These are phyloP conservation scores for Cherax quadricarinatus DNA, from an alignment of 1,140 invertebrate species.

Conservation along the genomic window DNA sequence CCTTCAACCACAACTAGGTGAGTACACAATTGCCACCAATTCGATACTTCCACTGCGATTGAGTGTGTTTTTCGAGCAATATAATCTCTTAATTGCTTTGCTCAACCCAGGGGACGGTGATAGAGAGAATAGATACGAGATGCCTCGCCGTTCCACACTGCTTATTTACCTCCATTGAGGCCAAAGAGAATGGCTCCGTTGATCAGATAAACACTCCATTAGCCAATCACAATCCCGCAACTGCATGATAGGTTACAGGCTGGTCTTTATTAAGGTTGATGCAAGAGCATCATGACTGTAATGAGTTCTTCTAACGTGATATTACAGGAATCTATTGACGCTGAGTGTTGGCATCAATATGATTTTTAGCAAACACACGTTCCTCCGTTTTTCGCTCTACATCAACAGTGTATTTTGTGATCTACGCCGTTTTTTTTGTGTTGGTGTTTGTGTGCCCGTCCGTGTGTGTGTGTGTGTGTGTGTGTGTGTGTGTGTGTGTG, in stretches of 20 bases:
- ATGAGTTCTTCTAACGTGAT: background rate
- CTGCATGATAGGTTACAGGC: constrained; percentile 11
- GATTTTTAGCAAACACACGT: no score
- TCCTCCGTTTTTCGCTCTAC: no score
- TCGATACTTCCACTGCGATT: no score
- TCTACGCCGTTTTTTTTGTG: no score
- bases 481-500: no score
- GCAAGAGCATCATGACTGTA: background rate
- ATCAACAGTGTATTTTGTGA: no score
- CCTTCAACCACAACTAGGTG: no score
- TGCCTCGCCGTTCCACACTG: background rate
- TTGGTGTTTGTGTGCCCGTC: no score
- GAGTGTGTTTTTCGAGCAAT: no score
- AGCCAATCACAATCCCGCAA: background rate
- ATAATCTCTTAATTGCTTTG: background rate
- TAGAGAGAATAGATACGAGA: background rate
- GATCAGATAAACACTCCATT: constrained; percentile 21
- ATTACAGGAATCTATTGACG: background rate
- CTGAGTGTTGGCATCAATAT: background rate
- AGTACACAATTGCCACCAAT: no score
- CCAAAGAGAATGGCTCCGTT: background rate
- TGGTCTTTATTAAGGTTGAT: constrained; percentile 18
- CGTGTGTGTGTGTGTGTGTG: no score
- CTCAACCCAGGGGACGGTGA: background rate
- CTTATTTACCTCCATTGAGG: constrained; percentile 19